Percentiles rank a stretch among this genome's conserved stretches.
These are phyloP conservation scores for Machimus rusticus DNA, from an alignment of 2,888 invertebrate genomes.

Conservation along the genomic window DNA sequence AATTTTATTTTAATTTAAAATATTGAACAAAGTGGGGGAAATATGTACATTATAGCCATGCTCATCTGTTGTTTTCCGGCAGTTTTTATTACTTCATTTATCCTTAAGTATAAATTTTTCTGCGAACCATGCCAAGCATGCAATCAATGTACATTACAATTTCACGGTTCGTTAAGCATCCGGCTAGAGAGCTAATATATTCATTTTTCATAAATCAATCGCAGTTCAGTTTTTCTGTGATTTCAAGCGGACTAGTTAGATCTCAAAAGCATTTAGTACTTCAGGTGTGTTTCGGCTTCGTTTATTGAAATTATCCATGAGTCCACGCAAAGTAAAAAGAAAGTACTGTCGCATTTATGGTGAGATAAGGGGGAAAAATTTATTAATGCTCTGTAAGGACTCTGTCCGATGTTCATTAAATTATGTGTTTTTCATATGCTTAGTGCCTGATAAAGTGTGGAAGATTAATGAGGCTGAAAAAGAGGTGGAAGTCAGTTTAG, in stretches of 20 bases:
- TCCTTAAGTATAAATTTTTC: not conserved
- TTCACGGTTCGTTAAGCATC: constrained; percentile 13
- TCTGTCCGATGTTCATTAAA: not conserved
- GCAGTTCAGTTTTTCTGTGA: not conserved
- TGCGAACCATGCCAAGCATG: not conserved
- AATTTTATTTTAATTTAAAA: not conserved
- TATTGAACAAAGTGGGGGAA: not conserved
- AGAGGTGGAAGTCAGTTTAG: constrained; percentile 67
- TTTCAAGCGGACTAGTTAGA: not conserved
- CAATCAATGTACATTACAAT: constrained; percentile 11
- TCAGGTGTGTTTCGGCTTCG: not conserved
- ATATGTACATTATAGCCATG: not conserved
- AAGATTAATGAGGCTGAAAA: constrained; percentile 73
- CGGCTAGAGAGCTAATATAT: not conserved
- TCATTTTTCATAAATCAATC: not conserved
- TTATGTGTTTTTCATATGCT: constrained; percentile 46
- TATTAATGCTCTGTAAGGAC: not conserved
- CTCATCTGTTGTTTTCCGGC: not conserved
- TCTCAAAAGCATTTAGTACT: not conserved
- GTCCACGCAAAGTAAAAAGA: not conserved
- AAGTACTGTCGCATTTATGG: constrained; percentile 41
- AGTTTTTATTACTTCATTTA: not conserved
- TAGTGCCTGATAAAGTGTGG: constrained; percentile 79
- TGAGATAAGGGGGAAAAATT: constrained; percentile 10
- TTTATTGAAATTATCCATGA: not conserved